Conservation (phyloP, 2,113 vertebrate genomes). For the Mugil cephalus region DNA sequence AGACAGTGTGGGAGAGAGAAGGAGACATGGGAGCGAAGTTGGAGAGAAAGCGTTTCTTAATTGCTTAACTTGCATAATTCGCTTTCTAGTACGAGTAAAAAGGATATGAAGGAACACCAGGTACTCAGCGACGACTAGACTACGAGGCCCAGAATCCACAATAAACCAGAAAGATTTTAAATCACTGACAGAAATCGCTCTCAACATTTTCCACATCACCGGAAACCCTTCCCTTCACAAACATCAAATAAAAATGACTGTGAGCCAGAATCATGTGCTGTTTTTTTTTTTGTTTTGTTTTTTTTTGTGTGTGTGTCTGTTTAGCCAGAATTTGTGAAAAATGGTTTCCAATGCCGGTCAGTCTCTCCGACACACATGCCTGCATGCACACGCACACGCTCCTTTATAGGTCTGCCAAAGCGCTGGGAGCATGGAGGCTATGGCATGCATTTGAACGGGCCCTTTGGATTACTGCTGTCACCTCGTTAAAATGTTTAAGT, state of each 20-base stretch:
- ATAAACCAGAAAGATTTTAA: slow-evolving; percentile 6
- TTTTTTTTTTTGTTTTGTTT: no score
- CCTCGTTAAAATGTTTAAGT: slow-evolving; percentile 75
- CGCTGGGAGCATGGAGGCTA: slow-evolving; percentile 37
- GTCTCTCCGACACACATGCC: slow-evolving; percentile 14
- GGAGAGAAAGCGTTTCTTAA: slow-evolving; percentile 32
- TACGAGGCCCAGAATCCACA: slow-evolving; percentile 1
- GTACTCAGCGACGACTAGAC: not conserved
- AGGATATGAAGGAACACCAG: slow-evolving; percentile 2
- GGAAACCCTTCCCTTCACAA: slow-evolving; percentile 14
- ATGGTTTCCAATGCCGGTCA: slow-evolving; percentile 41
- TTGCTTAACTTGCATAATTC: slow-evolving; percentile 20
- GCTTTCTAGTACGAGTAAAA: slow-evolving; percentile 17
- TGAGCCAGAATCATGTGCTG: slow-evolving; percentile 39
- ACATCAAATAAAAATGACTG: slow-evolving; percentile 38
- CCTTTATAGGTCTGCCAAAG: slow-evolving; percentile 49
- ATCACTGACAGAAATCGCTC: slow-evolving; percentile 18
- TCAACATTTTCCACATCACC: slow-evolving; percentile 22
- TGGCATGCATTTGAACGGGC: slow-evolving; percentile 43
- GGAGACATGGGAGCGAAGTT: slow-evolving; percentile 45
- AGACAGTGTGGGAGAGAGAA: slow-evolving; percentile 62
- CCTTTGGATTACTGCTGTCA: slow-evolving; percentile 66
- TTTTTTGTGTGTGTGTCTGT: slow-evolving; percentile 33
- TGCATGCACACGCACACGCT: slow-evolving; percentile 4
- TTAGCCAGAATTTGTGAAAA: slow-evolving; percentile 41